These are phyloP conservation scores for Cyrtorhinus lividipennis DNA, from an alignment of 1,140 invertebrate genomes.

Conservation along the genomic window DNA sequence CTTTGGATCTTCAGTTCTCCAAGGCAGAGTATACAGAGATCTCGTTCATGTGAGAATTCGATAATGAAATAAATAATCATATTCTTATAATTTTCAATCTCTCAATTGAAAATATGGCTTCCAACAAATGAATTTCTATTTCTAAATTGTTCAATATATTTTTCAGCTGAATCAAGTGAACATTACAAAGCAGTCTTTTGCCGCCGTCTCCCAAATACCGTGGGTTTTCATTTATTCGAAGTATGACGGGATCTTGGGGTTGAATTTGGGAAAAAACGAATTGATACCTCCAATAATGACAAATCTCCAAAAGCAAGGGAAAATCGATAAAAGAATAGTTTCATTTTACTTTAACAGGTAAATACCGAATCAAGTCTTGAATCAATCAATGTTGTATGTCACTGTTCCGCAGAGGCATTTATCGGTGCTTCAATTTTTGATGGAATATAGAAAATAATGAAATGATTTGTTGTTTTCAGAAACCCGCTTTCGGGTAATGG, in stretches of 20 bases:
- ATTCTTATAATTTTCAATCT: too few relatives aligned
- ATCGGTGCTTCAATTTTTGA: too few relatives aligned
- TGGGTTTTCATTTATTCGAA: constrained; percentile 42
- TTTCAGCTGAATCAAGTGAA: constrained; percentile 28
- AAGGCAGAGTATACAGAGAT: constrained; percentile 50
- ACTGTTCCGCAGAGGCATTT: too few relatives aligned
- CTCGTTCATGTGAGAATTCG: constrained; percentile 33
- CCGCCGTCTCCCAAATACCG: constrained; percentile 48
- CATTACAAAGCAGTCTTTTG: constrained; percentile 44
- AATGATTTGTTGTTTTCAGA: constrained; percentile 15
- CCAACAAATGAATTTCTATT: too few relatives aligned
- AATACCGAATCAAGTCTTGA: constrained; percentile 17
- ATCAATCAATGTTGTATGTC: neutral
- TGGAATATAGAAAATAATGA: too few relatives aligned
- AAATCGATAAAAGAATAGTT: constrained; percentile 42
- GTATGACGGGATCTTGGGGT: constrained; percentile 50
- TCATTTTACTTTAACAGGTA: constrained; percentile 51
- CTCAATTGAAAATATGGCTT: too few relatives aligned
- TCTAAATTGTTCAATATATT: too few relatives aligned
- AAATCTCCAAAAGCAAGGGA: constrained; percentile 40
- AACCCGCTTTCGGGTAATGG: constrained; percentile 7
- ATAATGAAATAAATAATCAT: too few relatives aligned
- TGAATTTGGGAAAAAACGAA: constrained; percentile 37
- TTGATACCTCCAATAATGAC: constrained; percentile 44
- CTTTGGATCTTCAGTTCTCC: too few relatives aligned